Percentiles rank a stretch among this genome's conserved stretches.
Conservation (phyloP, 2,888 invertebrate genomes). For the Ophion obscuratus region DNA sequence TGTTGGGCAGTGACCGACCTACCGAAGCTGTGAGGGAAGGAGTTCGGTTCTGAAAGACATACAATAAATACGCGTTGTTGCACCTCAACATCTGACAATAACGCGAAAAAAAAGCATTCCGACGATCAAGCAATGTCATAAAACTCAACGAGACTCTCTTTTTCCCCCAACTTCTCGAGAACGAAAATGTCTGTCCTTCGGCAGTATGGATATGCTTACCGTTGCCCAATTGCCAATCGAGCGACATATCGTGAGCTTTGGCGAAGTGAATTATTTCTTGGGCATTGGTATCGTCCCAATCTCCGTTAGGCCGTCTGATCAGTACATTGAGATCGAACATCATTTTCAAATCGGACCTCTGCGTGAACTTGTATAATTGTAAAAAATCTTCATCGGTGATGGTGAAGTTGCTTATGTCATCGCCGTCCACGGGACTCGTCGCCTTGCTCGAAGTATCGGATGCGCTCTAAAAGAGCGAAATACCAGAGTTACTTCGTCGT, state of each 20-base stretch:
- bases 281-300: constrained; percentile 90
- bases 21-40: constrained; percentile 88
- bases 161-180: neutral
- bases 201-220: constrained; percentile 79
- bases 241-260: constrained; percentile 84
- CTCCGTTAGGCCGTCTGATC: constrained; percentile 85
- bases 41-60: constrained; percentile 87
- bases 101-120: too few species aligned
- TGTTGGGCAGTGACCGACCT: constrained; percentile 85
- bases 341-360: constrained; percentile 86
- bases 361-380: constrained; percentile 87
- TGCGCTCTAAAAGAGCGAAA: constrained; percentile 53
- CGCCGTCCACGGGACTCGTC: constrained; percentile 65
- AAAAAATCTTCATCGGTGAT: constrained; percentile 86
- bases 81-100: too few species aligned
- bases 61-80: too few species aligned
- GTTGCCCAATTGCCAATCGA: constrained; percentile 91
- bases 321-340: constrained; percentile 90
- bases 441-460: constrained; percentile 24
- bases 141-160: too few species aligned
- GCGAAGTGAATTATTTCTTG: constrained; percentile 88
- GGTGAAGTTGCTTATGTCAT: constrained; percentile 83
- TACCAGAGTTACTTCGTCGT: neutral
- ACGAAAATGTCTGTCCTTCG: neutral
- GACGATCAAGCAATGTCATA: too few species aligned